phyloP scores from a whole-genome alignment of 2,888 invertebrate genomes.

The Mythimna albipuncta region DNA sequence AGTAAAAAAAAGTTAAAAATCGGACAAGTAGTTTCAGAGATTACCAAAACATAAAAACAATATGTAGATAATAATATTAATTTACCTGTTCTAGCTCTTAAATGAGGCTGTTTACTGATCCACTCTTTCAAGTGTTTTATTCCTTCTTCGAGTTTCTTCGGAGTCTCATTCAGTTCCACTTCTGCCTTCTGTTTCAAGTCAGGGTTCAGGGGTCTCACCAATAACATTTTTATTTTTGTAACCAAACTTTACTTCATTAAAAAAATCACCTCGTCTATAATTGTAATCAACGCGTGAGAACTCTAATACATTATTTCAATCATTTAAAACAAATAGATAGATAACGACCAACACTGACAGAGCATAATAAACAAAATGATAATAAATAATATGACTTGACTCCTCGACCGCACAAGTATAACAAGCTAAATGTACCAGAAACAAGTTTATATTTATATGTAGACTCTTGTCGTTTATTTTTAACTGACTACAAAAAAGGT shows the following conservation, averaged over 20 bases:
- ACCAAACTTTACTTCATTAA: slow-evolving; percentile 6
- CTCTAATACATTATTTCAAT: slow-evolving; percentile 4
- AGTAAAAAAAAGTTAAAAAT: too few relatives aligned
- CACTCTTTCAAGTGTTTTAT: slow-evolving; percentile 88
- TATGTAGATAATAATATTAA: neutral
- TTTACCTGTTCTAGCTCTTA: slow-evolving; percentile 79
- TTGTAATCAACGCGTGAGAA: neutral
- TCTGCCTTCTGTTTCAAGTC: slow-evolving; percentile 81
- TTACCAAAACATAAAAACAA: too few relatives aligned
- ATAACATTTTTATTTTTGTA: slow-evolving; percentile 63
- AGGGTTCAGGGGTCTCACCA: slow-evolving; percentile 70
- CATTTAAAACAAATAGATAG: neutral
- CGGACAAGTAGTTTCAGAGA: too few relatives aligned
- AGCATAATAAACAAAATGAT: slow-evolving; percentile 12
- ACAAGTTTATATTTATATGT: neutral
- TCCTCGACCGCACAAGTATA: neutral
- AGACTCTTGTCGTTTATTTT: slow-evolving; percentile 3
- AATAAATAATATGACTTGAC: neutral
- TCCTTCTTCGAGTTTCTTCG: slow-evolving; percentile 83
- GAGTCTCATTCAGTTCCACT: slow-evolving; percentile 89
- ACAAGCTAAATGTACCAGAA: neutral
- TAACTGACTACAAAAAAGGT: neutral
- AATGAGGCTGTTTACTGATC: slow-evolving; percentile 89
- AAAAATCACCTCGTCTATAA: neutral
- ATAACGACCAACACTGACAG: neutral